These are phyloP conservation scores for Sinelater perroti DNA, from an alignment of 2,888 invertebrate genomes.

Conservation along the genomic window DNA sequence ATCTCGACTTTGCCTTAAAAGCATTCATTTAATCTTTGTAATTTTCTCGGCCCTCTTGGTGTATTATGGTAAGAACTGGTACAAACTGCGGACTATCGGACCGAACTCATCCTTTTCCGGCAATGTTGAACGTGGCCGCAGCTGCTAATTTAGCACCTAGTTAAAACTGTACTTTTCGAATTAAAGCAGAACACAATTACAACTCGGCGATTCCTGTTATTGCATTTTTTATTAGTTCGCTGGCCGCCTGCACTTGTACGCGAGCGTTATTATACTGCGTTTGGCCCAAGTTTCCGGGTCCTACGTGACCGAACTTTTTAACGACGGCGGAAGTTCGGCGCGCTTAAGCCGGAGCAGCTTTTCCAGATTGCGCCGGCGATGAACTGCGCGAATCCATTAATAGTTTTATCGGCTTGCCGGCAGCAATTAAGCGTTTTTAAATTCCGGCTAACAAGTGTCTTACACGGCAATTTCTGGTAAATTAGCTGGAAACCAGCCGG, in stretches of 20 bases:
- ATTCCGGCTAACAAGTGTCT: slow-evolving; percentile 5
- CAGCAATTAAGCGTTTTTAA: slow-evolving; percentile 14
- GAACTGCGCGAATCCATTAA: slow-evolving; percentile 2
- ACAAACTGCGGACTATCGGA: no score
- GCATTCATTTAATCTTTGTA: no score
- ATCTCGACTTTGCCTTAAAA: no score
- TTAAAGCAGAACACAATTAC: slow-evolving; percentile 31
- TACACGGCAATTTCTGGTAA: slow-evolving; percentile 1
- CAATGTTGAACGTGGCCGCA: slow-evolving; percentile 18
- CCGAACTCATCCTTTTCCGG: no score
- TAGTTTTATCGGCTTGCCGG: background rate
- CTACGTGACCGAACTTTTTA: slow-evolving; percentile 32
- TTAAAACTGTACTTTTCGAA: slow-evolving; percentile 33
- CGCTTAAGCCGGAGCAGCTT: slow-evolving; percentile 5
- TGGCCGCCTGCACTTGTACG: slow-evolving; percentile 17
- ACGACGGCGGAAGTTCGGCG: slow-evolving; percentile 3
- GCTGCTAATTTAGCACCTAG: slow-evolving; percentile 16
- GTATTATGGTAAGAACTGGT: no score
- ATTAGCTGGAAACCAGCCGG: slow-evolving; percentile 8
- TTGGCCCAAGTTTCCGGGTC: slow-evolving; percentile 20
- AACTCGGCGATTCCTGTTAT: slow-evolving; percentile 23
- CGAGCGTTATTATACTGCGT: slow-evolving; percentile 16
- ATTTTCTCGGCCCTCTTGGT: no score
- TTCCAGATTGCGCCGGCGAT: slow-evolving; percentile 12
- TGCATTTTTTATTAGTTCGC: slow-evolving; percentile 26